A percentile compares a stretch with the other conserved stretches of the same genome.
Conservation (phyloP, 2,888 invertebrate genomes). For the Microctonus brassicae region DNA sequence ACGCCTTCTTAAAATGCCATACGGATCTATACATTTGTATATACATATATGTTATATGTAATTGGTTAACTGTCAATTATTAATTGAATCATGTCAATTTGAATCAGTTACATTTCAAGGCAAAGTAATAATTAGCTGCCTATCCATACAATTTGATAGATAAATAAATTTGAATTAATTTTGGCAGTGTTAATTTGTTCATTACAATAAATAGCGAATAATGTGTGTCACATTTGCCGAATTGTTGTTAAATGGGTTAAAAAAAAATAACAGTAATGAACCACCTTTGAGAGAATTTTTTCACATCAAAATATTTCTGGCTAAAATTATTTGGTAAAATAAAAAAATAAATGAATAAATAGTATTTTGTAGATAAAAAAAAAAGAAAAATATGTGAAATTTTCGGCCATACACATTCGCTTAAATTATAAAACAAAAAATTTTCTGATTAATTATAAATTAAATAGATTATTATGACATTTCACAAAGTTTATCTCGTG, state of each 20-base stretch:
- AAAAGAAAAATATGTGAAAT: background rate
- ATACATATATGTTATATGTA: conserved; percentile 57
- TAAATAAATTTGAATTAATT: background rate
- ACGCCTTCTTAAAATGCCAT: conserved; percentile 57
- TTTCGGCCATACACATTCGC: conserved; percentile 39
- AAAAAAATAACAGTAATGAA: background rate
- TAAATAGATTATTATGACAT: conserved; percentile 54
- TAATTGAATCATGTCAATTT: conserved; percentile 57
- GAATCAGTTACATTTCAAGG: conserved; percentile 8
- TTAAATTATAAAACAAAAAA: conserved; percentile 49
- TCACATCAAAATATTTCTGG: background rate
- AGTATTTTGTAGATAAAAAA: background rate
- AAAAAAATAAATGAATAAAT: conserved; percentile 31
- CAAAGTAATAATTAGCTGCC: conserved; percentile 35
- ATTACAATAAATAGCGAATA: too few relatives aligned
- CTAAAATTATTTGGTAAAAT: conserved; percentile 22
- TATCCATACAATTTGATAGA: background rate
- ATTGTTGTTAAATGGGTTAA: too few relatives aligned
- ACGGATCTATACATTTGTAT: conserved; percentile 46
- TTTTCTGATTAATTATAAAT: conserved; percentile 53
- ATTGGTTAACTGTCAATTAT: conserved; percentile 68
- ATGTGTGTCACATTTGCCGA: too few relatives aligned
- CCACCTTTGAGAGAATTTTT: background rate
- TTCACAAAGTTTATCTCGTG: conserved; percentile 59
- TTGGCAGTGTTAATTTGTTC: too few relatives aligned